Conservation (phyloP, 2,113 vertebrate genomes). For the Vimba vimba region DNA sequence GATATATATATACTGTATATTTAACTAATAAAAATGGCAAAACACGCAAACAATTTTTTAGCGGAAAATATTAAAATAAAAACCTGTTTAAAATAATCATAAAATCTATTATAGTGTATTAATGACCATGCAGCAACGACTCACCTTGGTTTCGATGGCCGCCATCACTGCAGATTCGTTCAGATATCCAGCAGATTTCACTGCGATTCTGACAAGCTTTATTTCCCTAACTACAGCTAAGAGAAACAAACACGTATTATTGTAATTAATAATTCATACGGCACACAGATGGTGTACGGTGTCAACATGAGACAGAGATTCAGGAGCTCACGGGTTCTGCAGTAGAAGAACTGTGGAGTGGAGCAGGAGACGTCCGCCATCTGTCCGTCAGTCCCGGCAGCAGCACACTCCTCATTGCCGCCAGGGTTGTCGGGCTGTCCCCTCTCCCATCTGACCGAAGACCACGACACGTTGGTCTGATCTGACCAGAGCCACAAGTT, state of each 20-base stretch:
- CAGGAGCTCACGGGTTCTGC: neutral
- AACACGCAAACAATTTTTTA: no score
- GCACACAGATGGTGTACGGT: neutral
- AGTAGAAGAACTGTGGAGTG: neutral
- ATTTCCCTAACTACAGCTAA: neutral
- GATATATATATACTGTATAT: no score
- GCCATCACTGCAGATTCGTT: neutral
- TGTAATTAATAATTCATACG: neutral
- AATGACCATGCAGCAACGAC: neutral
- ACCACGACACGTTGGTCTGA: neutral
- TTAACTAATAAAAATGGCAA: no score
- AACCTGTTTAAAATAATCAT: neutral
- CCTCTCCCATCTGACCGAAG: neutral
- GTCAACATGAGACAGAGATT: neutral
- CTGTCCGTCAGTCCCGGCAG: neutral
- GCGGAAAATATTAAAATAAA: no score
- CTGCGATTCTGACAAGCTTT: neutral
- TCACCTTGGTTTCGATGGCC: neutral
- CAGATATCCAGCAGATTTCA: neutral
- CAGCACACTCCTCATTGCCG: neutral
- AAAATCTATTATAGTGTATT: neutral
- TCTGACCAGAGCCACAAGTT: slow-evolving; percentile 20
- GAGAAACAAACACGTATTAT: neutral
- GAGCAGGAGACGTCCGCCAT: neutral
- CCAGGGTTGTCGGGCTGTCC: neutral